phyloP scores from a whole-genome alignment of 2,888 invertebrate species.

The Onchidella celtica region DNA sequence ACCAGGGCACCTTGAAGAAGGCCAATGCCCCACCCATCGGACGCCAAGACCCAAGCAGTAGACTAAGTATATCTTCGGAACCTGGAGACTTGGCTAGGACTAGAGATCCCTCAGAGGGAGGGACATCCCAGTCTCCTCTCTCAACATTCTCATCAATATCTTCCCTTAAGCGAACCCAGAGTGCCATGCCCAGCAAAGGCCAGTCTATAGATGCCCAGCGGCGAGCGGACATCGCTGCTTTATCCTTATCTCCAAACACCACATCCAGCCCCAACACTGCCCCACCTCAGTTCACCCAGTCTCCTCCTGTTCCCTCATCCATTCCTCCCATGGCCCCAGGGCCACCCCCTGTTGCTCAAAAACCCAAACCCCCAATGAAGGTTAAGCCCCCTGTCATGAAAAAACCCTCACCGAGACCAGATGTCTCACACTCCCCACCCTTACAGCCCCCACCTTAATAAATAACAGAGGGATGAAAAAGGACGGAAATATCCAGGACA shows the following conservation, averaged over 20 bases:
- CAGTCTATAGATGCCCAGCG: slow-evolving; percentile 11
- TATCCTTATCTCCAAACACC: slow-evolving; percentile 24
- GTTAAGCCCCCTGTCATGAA: slow-evolving; percentile 90
- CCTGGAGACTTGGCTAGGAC: slow-evolving; percentile 47
- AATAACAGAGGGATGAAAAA: too few relatives aligned
- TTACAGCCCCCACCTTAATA: slow-evolving; percentile 39
- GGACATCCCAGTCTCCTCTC: slow-evolving; percentile 36
- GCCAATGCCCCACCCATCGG: slow-evolving; percentile 57
- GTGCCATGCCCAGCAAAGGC: slow-evolving; percentile 46
- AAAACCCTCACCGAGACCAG: slow-evolving; percentile 77
- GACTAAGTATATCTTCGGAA: slow-evolving; percentile 52
- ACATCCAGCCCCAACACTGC: slow-evolving; percentile 32
- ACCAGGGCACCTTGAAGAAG: slow-evolving; percentile 89
- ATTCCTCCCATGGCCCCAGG: slow-evolving; percentile 30
- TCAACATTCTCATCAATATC: slow-evolving; percentile 46
- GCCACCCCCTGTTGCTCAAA: slow-evolving; percentile 74
- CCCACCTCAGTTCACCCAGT: slow-evolving; percentile 21
- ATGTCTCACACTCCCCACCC: slow-evolving; percentile 26
- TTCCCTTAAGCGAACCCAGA: slow-evolving; percentile 51
- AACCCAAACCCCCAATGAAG: slow-evolving; percentile 81
- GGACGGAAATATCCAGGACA: too few relatives aligned
- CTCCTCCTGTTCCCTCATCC: slow-evolving; percentile 59
- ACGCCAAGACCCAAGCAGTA: slow-evolving; percentile 39
- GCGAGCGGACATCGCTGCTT: slow-evolving; percentile 10
- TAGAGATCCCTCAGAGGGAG: slow-evolving; percentile 9